These are phyloP conservation scores for Hylia prasina DNA, from an alignment of 2,113 vertebrate genomes.

Conservation along the genomic window DNA sequence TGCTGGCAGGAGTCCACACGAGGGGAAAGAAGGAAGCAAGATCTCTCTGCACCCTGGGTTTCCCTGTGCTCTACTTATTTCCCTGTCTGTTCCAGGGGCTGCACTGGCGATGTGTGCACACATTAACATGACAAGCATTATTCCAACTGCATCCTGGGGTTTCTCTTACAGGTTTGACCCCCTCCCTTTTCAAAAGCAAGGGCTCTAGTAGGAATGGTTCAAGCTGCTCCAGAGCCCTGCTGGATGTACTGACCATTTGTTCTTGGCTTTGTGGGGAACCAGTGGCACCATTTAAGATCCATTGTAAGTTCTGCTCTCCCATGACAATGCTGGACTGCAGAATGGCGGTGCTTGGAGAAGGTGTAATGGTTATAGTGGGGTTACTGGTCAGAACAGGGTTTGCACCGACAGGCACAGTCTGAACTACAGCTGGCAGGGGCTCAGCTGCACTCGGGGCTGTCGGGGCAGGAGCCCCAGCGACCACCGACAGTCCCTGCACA, in stretches of 20 bases:
- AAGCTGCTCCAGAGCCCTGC: background rate
- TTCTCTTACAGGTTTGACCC: background rate
- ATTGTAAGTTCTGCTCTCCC: slow-evolving; percentile 96
- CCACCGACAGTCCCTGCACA: slow-evolving; percentile 71
- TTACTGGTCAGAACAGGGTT: slow-evolving; percentile 74
- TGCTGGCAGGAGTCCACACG: background rate
- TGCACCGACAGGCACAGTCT: slow-evolving; percentile 84
- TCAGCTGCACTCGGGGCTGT: slow-evolving; percentile 69
- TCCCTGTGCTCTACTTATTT: background rate
- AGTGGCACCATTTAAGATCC: slow-evolving; percentile 93
- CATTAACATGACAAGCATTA: background rate
- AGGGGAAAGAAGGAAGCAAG: background rate
- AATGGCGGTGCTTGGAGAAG: slow-evolving; percentile 83
- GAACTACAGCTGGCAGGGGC: slow-evolving; percentile 76
- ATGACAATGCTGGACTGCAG: slow-evolving; percentile 91
- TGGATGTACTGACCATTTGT: slow-evolving; percentile 81
- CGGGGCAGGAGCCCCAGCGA: slow-evolving; percentile 62
- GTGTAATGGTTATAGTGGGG: slow-evolving; percentile 77
- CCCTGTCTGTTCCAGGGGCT: background rate
- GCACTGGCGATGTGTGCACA: accelerated
- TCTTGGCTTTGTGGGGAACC: slow-evolving; percentile 85
- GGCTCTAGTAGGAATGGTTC: background rate
- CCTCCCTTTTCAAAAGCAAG: background rate
- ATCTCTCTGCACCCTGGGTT: background rate
- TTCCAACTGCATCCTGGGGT: background rate